phyloP scores from a whole-genome alignment of 2,113 vertebrate species.

The Cyphomyrus discorhynchus region DNA sequence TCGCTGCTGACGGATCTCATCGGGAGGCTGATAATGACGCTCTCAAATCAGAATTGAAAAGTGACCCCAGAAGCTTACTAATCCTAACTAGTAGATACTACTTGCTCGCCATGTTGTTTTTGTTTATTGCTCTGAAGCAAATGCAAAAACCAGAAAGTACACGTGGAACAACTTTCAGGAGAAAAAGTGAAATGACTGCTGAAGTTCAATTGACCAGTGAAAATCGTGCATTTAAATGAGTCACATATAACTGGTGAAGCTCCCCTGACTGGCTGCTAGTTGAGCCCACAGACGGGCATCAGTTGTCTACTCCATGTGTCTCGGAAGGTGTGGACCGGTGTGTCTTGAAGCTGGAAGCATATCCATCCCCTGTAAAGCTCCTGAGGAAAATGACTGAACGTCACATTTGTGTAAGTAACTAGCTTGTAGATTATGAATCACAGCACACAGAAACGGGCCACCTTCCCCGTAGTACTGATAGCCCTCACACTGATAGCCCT shows the following conservation, averaged over 20 bases:
- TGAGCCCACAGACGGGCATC: not conserved
- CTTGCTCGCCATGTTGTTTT: not conserved
- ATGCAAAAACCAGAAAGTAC: not conserved
- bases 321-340: not conserved
- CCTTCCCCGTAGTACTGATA: not conserved
- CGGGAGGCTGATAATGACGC: not conserved
- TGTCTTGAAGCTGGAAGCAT: not conserved
- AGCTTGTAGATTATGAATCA: not conserved
- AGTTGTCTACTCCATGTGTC: not conserved
- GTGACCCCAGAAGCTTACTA: not conserved
- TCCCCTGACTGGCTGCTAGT: not conserved
- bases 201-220: not conserved
- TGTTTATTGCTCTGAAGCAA: not conserved
- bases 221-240: not conserved
- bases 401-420: not conserved
- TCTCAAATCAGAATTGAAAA: not conserved
- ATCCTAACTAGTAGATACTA: not conserved
- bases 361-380: not conserved
- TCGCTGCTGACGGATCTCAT: not conserved
- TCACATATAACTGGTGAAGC: not conserved
- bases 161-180: not conserved
- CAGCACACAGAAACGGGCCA: not conserved
- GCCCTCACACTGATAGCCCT: not conserved
- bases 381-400: not conserved
- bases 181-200: not conserved